phyloP scores from a whole-genome alignment of 2,113 vertebrate species.

The Mesoclemmys tuberculata region DNA sequence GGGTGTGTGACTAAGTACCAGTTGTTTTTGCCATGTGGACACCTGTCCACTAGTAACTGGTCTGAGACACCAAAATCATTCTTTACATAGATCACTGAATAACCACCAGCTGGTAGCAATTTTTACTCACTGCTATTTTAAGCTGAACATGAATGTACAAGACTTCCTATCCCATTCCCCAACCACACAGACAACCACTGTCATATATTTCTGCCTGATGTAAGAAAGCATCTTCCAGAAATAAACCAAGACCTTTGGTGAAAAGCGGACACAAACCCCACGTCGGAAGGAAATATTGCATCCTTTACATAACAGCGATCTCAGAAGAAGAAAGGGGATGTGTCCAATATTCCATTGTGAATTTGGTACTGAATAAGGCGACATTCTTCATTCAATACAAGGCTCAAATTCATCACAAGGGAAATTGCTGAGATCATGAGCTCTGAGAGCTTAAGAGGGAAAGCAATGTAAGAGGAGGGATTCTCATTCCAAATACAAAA shows the following conservation, averaged over 20 bases:
- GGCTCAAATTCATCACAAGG: slow-evolving; percentile 62
- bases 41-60: neutral
- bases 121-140: neutral
- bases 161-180: neutral
- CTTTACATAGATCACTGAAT: neutral
- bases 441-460: neutral
- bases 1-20: neutral
- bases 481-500: slow-evolving; percentile 9
- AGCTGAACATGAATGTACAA: neutral
- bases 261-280: slow-evolving; percentile 55
- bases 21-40: neutral
- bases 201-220: neutral
- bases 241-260: slow-evolving; percentile 25
- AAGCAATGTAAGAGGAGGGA: neutral
- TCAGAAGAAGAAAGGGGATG: slow-evolving; percentile 41
- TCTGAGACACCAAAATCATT: neutral
- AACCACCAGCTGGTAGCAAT: neutral
- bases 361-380: slow-evolving; percentile 36
- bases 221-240: slow-evolving; percentile 30
- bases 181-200: neutral
- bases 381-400: slow-evolving; percentile 63
- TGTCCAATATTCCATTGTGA: slow-evolving; percentile 29
- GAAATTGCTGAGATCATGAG: slow-evolving; percentile 36
- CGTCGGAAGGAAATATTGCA: slow-evolving; percentile 53
- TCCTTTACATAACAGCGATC: slow-evolving; percentile 50